phyloP scores from a whole-genome alignment of 64 coral and sea anemone species.

The Montipora sp. region DNA sequence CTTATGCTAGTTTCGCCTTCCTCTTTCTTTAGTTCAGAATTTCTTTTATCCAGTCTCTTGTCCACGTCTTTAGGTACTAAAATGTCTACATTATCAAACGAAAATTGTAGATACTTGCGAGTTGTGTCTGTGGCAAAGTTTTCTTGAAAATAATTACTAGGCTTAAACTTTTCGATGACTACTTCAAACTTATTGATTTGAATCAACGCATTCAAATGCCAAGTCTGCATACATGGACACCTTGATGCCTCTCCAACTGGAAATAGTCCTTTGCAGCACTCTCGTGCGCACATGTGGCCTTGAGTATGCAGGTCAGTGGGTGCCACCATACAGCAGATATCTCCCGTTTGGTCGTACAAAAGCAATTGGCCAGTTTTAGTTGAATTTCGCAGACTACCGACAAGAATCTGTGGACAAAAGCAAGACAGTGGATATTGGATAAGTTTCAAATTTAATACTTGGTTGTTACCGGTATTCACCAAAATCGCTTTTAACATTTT shows the following conservation, averaged over 20 bases:
- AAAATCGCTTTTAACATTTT: too few species aligned
- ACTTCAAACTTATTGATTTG: constrained; percentile 71
- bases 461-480: too few species aligned
- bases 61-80: constrained; percentile 18
- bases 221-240: not conserved
- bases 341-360: constrained; percentile 29
- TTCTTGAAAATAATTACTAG: not conserved
- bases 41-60: not conserved
- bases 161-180: constrained; percentile 65
- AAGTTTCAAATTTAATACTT: too few species aligned
- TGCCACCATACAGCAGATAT: constrained; percentile 20
- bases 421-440: not conserved
- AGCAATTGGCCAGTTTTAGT: constrained; percentile 1
- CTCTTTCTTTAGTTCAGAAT: not conserved
- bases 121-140: not conserved
- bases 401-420: constrained; percentile 12
- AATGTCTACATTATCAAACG: constrained; percentile 48
- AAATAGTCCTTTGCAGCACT: not conserved
- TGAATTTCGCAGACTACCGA: not conserved
- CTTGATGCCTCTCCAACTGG: not conserved
- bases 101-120: constrained; percentile 61
- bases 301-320: not conserved
- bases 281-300: not conserved
- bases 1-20: not conserved
- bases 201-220: constrained; percentile 18